Conservation (phyloP, 2,888 invertebrate genomes). For the Caprella mutica region DNA sequence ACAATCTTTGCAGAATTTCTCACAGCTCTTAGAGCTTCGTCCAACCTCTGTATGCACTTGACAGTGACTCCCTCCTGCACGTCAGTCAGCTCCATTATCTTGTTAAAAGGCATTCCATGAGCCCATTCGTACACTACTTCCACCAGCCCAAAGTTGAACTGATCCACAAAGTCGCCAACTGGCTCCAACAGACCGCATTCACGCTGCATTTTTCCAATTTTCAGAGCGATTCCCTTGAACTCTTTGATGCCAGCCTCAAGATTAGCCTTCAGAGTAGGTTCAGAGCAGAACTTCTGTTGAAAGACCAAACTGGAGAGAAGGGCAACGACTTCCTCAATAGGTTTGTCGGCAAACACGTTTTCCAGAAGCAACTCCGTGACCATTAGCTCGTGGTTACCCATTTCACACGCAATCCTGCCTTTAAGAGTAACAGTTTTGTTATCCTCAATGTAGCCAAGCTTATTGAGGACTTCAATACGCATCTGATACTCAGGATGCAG, state of each 20-base stretch:
- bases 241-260: conserved; percentile 55
- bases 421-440: conserved; percentile 62
- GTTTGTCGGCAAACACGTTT: conserved; percentile 71
- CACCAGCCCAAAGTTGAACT: conserved; percentile 79
- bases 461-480: conserved; percentile 60
- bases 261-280: conserved; percentile 50
- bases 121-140: conserved; percentile 96
- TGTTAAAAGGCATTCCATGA: conserved; percentile 75
- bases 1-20: conserved; percentile 84
- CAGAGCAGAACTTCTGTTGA: conserved; percentile 61
- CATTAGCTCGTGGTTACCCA: conserved; percentile 74
- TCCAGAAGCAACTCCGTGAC: conserved; percentile 88
- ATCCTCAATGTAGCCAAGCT: conserved; percentile 63
- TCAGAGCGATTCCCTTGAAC: conserved; percentile 56
- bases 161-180: conserved; percentile 48
- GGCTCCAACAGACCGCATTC: conserved; percentile 49
- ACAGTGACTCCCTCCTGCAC: conserved; percentile 98
- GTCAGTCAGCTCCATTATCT: conserved; percentile 83
- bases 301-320: conserved; percentile 85
- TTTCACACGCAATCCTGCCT: conserved; percentile 74
- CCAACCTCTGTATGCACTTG: conserved; percentile 87
- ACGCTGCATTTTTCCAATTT: conserved; percentile 56
- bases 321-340: conserved; percentile 59
- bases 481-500: conserved; percentile 83
- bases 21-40: conserved; percentile 81